Evolutionary conservation across 2,797 vertebrate genomes (phyloP), one percentile per base, ranked within the genome.

Genomic region (Eupleurogrammus muticus): DNA sequence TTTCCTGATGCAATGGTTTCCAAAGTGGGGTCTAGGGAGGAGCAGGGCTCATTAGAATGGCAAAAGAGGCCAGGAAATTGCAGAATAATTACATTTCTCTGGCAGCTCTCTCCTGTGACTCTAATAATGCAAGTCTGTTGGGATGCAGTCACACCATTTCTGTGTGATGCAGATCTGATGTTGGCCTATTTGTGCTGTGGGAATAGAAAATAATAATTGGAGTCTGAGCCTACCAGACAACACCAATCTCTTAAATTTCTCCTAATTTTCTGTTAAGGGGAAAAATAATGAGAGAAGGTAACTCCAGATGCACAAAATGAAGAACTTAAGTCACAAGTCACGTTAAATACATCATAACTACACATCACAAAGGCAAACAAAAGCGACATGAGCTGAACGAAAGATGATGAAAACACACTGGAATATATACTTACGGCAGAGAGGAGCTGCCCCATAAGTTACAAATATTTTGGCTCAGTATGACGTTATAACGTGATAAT

Each of bases 41-140:
- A 48, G 68, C 34, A 5, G 42, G 48, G 21, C 48, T 52, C 24
- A 50, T 20, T 19, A 20, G 21, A 32, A 28, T 48, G 17, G 32
- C 32, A 2, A 44, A 35, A 12, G 21, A 35, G 12, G 56, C 13
- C 5, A 14, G 51, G 32, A 58, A 63, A 69, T 28, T 46, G 46
- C 16, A 28, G 65, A 63, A 57, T 57, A 62, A 48, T 69, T 52
- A 0, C 23, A 19, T 52, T 59, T 64, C 47, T 32, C 40, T 12
- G 13, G 28, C 49, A 64, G 57, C 8, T 69, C 40, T 5, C 38
- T 53, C 9, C 23, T 38, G 40, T 57, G 66, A 52, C 54, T 64
- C 9, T 64, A 34, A 64, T 48, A 69, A 61, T 53, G 14, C 49
- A 28, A 44, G 51, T 67, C 34, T 62, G n/a, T 4, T 54, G 35